Conservation (phyloP, 37 sponge, comb jelly and placozoan genomes). For the Bolinopsis microptera region DNA sequence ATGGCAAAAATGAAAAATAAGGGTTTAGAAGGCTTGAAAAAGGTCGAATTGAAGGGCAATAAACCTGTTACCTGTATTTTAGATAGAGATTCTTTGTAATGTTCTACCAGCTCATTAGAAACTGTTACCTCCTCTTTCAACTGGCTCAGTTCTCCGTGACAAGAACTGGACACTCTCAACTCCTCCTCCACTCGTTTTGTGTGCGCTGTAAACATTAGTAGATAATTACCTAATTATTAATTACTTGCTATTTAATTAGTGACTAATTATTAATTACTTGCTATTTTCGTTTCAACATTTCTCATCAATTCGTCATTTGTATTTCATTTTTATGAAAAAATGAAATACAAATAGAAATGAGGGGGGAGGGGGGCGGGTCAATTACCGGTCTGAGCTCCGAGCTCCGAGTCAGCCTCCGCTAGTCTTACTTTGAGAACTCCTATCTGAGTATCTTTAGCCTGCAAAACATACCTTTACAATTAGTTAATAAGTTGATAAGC, state of each 20-base stretch:
- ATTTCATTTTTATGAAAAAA: background rate
- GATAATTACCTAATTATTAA: background rate
- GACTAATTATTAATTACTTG: too few relatives aligned
- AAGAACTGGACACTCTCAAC: background rate
- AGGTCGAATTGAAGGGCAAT: too few relatives aligned
- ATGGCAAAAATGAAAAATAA: too few relatives aligned
- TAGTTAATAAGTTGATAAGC: background rate
- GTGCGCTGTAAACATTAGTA: background rate
- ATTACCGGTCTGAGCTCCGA: background rate
- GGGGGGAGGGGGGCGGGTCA: too few relatives aligned
- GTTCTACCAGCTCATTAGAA: too few relatives aligned
- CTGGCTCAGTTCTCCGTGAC: background rate
- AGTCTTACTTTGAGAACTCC: conserved; percentile 32
- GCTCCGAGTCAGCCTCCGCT: background rate
- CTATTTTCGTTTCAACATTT: background rate
- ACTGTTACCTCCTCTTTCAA: background rate
- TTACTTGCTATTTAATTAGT: too few relatives aligned
- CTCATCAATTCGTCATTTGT: background rate
- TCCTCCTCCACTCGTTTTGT: background rate
- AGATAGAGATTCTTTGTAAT: too few relatives aligned
- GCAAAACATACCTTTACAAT: too few relatives aligned
- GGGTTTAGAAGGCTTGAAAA: too few relatives aligned
- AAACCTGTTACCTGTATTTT: too few relatives aligned
- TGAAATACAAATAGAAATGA: background rate
- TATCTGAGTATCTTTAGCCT: conserved; percentile 56